phyloP scores from a whole-genome alignment of 2,888 invertebrate species.

The Ditula angustiorana region DNA sequence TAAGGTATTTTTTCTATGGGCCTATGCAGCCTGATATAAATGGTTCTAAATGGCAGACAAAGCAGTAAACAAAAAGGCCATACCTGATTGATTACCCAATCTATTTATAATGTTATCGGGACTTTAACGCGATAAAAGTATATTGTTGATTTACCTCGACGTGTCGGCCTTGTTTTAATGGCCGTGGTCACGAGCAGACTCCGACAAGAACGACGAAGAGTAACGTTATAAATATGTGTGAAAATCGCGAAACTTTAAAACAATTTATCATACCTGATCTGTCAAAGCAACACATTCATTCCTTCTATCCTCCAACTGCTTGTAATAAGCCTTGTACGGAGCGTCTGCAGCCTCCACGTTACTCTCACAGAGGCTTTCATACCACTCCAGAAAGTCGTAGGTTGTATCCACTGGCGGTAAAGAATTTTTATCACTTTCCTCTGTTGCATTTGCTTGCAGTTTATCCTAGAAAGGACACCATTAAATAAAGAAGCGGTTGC shows the following conservation, averaged over 20 bases:
- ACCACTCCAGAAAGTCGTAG: conserved; percentile 91
- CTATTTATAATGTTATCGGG: no score
- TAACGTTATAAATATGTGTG: no score
- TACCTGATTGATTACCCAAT: no score
- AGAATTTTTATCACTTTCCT: conserved; percentile 47
- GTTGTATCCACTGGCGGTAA: conserved; percentile 84
- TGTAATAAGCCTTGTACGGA: conserved; percentile 89
- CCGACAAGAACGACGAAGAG: no score
- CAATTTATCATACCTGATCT: conserved; percentile 76
- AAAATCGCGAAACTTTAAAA: not conserved
- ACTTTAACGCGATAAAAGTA: no score
- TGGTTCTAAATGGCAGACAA: no score
- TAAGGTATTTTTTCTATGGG: no score
- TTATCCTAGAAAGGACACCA: conserved; percentile 48
- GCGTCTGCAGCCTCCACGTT: conserved; percentile 89
- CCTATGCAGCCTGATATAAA: no score
- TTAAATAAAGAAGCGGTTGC: not conserved
- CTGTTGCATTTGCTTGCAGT: conserved; percentile 38
- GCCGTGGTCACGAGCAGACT: no score
- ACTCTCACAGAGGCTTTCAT: conserved; percentile 89
- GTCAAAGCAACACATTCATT: conserved; percentile 89
- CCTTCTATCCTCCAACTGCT: conserved; percentile 88
- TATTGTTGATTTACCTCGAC: no score
- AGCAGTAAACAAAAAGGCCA: no score
- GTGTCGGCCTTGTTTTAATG: no score